Base-by-base conservation (phyloP, 2,113 vertebrate species). In the Campylomormyrus numenius region DNA sequence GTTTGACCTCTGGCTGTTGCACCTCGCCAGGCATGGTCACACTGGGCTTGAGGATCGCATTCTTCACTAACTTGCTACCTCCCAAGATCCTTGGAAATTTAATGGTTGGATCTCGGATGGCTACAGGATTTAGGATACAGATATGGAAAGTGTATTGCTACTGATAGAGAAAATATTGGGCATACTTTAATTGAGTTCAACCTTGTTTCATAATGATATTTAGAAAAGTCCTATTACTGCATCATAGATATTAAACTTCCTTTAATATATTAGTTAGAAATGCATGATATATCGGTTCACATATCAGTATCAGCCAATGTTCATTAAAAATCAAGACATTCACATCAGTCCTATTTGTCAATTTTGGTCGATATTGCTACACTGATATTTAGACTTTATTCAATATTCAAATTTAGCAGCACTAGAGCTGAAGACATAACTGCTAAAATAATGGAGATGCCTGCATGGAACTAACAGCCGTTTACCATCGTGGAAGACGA, bases 31-130 rank as follows among this genome's bases (percentile, higher is more conserved):
- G 31, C 0, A 84, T 90, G 0, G 96, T 97, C 24, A 90, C 88
- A 0, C 88, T 90, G 52, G 95, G 93, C 93, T 96, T 97, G 7
- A 96, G 95, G 92, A 98, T 97, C 11, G 35, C 77, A 88, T 97
- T 97, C 94, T 96, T 96, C 70, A 96, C 96, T 91, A 94, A 96
- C 88, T 96, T 97, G 91, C 93, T 91, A 90, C 83, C 83, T 48
- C 83, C 45, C 83, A 48, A 48, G 39, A 85, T 85, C 83, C 91
- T 93, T 39, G 93, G 85, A 19, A 80, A 86, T 94, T 93, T 97
- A 94, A 91, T 95, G 92, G 91, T 97, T 94, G 93, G 96, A 92
- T 98, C 96, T 90, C 97, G 96, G 91, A 98, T 96, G 91, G 93
- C 98, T 99, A 91, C 89, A 92, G 92, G 91, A 86, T 48, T 85